Evolutionary conservation across 2,888 invertebrate species (phyloP).

Genomic region (Scaptomyza polygonia): DNA sequence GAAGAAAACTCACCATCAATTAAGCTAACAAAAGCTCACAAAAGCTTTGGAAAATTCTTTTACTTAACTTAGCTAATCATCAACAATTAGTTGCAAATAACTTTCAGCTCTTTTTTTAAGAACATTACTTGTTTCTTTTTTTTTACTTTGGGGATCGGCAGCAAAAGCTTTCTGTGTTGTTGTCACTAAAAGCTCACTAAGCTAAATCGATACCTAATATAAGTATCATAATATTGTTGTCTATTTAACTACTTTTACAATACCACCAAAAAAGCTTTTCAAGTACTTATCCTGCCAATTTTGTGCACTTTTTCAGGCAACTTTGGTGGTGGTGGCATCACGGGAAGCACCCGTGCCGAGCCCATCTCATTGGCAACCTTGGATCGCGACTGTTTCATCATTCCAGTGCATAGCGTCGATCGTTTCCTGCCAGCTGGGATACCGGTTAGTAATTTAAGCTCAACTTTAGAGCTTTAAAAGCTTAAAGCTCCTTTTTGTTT

Average conservation of each 20-base stretch:
- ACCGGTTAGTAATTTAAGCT: constrained; percentile 86
- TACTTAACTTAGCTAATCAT: constrained; percentile 3
- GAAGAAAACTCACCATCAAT: constrained; percentile 6
- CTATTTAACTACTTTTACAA: neutral
- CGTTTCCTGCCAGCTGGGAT: constrained; percentile 95
- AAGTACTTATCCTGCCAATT: neutral
- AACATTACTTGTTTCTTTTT: neutral
- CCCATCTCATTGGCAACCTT: constrained; percentile 92
- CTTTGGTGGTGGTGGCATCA: constrained; percentile 65
- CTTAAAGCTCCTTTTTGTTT: neutral
- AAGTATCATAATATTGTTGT: constrained; percentile 7
- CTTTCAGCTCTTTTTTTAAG: constrained; percentile 4
- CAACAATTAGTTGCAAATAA: constrained; percentile 2
- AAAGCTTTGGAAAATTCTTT: constrained; percentile 19
- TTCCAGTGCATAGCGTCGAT: constrained; percentile 94
- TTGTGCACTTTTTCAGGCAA: constrained; percentile 77
- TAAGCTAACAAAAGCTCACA: constrained; percentile 8
- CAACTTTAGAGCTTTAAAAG: accelerated
- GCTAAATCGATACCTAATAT: constrained; percentile 2
- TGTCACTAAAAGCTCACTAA: constrained; percentile 23
- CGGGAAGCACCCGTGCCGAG: constrained; percentile 85
- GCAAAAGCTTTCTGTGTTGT: constrained; percentile 35
- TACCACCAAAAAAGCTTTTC: neutral
- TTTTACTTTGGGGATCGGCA: constrained; percentile 4
- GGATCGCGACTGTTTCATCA: constrained; percentile 96